These are phyloP conservation scores for Drosophila tani DNA, from an alignment of 1,140 invertebrate genomes.

Conservation along the genomic window DNA sequence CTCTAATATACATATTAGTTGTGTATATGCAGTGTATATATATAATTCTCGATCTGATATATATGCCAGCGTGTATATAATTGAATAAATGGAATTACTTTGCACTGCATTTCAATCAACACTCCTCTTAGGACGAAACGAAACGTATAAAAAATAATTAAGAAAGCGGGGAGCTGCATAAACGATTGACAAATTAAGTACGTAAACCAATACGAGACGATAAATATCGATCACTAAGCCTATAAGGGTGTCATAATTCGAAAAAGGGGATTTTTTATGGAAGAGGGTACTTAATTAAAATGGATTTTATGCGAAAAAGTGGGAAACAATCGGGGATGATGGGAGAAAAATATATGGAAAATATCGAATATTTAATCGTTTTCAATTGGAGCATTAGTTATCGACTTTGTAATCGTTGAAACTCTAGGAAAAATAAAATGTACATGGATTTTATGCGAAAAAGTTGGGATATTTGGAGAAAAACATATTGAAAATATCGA, in stretches of 20 bases:
- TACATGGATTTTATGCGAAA: not conserved
- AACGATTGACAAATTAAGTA: slow-evolving; percentile 60
- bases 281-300: not conserved
- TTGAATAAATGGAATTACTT: slow-evolving; percentile 81
- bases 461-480: too few species aligned
- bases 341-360: not conserved
- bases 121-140: slow-evolving; percentile 37
- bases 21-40: slow-evolving; percentile 66
- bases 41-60: slow-evolving; percentile 55
- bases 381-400: too few species aligned
- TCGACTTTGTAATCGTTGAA: too few species aligned
- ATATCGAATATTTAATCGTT: not conserved
- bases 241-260: not conserved
- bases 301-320: not conserved
- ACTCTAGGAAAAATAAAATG: too few species aligned
- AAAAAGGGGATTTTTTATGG: not conserved
- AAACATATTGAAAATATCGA: too few species aligned
- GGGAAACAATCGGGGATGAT: not conserved
- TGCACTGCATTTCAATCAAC: slow-evolving; percentile 73
- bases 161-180: slow-evolving; percentile 18
- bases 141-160: slow-evolving; percentile 33
- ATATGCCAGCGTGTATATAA: slow-evolving; percentile 71
- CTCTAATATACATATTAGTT: slow-evolving; percentile 66
- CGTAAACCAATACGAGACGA: slow-evolving; percentile 50
- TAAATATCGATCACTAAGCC: slow-evolving; percentile 16